Evolutionary conservation across 1,140 invertebrate genomes (phyloP), one percentile per base, ranked within the genome.

Genomic region (Alviniconcha marisindica): DNA sequence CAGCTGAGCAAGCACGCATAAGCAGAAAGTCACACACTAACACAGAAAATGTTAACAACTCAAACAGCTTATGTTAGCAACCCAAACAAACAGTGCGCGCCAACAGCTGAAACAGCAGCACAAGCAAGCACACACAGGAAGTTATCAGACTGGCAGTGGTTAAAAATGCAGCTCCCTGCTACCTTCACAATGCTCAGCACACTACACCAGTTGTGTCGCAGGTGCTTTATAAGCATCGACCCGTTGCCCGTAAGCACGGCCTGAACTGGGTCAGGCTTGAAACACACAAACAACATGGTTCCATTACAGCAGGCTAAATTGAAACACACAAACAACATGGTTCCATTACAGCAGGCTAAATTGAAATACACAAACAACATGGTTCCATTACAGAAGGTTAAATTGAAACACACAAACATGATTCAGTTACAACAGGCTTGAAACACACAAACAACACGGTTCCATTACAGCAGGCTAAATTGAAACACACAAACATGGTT

Each of bases 141-240:
- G n/a, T n/a, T n/a, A n/a, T n/a, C n/a, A n/a, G n/a, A n/a, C n/a
- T n/a, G n/a, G n/a, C n/a, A n/a, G n/a, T n/a, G n/a, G n/a, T n/a
- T n/a, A n/a, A n/a, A n/a, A n/a, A n/a, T n/a, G n/a, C n/a, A n/a
- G 60, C 60, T 15, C 24, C 24, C 73, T 10, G 48, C 66, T 63
- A 83, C 74, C 82, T 83, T 77, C 18, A 77, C 82, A 51, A 83
- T 83, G 69, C 82, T 83, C 44, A 82, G 73, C 15, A 84, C 85
- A 74, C 80, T 85, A 84, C 86, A 85, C 86, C 86, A 87, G 80
- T 83, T 76, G 66, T 69, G 63, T 51, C 69, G 83, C 80, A 80
- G 85, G 81, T 63, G 83, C 60, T 85, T 83, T 79, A 86, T 56
- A 56, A 74, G 79, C 18, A 81, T 71, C 33, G 73, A 81, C 60